phyloP scores from a whole-genome alignment of 2,888 invertebrate species.

The Pseudeuparius sepicola region DNA sequence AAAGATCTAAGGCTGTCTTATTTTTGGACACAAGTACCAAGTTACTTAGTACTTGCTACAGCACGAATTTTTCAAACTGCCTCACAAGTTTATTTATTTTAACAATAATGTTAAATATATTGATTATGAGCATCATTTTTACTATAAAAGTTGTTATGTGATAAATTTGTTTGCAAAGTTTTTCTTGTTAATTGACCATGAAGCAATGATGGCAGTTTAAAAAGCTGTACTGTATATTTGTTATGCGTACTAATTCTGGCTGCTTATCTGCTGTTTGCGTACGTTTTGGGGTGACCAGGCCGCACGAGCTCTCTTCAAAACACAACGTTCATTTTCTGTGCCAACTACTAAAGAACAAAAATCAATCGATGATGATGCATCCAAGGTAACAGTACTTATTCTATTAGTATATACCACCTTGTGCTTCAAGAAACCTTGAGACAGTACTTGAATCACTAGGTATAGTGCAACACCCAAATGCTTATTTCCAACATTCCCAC shows the following conservation, averaged over 20 bases:
- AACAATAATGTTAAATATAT: no score
- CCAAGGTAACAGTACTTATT: constrained; percentile 36
- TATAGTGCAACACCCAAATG: no score
- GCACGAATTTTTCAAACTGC: no score
- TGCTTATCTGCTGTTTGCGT: constrained; percentile 37
- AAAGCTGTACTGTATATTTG: not conserved
- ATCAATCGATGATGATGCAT: constrained; percentile 36
- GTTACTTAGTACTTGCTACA: constrained; percentile 31
- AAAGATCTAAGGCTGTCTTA: no score
- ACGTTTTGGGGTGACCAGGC: constrained; percentile 39
- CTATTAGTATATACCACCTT: no score
- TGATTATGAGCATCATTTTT: no score
- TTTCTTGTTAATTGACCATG: not conserved
- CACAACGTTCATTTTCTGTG: constrained; percentile 86
- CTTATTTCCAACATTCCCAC: no score
- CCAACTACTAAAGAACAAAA: constrained; percentile 76
- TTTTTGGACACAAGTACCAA: constrained; percentile 33
- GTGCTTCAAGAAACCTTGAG: no score
- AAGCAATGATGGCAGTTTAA: not conserved
- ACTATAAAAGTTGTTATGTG: no score
- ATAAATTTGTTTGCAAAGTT: no score
- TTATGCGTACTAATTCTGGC: constrained; percentile 24
- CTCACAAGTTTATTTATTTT: no score
- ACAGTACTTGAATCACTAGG: no score
- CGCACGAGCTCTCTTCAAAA: constrained; percentile 78